Evolutionary conservation across 2,113 vertebrate species (phyloP), one percentile per base, ranked within the genome.

Genomic region (Rhinoderma darwinii): DNA sequence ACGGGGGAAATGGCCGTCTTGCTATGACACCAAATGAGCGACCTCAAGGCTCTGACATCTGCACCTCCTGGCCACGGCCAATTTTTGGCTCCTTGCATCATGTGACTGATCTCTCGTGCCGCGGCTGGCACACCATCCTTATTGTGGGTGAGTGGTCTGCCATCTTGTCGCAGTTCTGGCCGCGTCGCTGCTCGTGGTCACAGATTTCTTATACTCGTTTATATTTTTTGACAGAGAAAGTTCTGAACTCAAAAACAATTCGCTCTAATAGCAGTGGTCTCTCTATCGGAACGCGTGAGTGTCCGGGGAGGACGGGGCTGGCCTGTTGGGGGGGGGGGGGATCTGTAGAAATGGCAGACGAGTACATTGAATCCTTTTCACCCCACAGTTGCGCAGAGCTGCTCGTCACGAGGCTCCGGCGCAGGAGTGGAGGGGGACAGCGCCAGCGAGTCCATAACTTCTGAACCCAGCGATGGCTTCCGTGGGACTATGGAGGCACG

Each of bases 71-170:
- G 94, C 98, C 98, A 70, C 96, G 97, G 30, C 98, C 98, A 76
- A 99, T 99, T 91, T 99, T 98, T 91, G 98, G 98, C 82, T 98
- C 98, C 0, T 90, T 99, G n/a, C 98, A 99, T 91, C 95, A 99
- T 0, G 97, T 99, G 59, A 97, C 98, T 5, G 98, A 99, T 89
- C 92, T 99, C 44, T 99, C 98, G 0, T 99, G 98, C 90, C 93
- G 95, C 39, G 98, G 97, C n/a, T 99, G 98, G 98, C 97, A 99
- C 90, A 99, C 98, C 63, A 98, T 99, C 89, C 97, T 99, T 84
- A 95, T 99, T 77, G 97, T 98, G 91, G 98, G 98, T 99, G 88
- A 93, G 91, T 94, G 25, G 75, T 43, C 35, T 2, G 18, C 41
- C 12, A n/a, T n/a, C n/a, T n/a, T n/a, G n/a, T n/a, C n/a, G n/a